Evolutionary conservation across 2,888 invertebrate species (phyloP), one percentile per base, ranked within the genome.

Genomic region (Tachina fera): DNA sequence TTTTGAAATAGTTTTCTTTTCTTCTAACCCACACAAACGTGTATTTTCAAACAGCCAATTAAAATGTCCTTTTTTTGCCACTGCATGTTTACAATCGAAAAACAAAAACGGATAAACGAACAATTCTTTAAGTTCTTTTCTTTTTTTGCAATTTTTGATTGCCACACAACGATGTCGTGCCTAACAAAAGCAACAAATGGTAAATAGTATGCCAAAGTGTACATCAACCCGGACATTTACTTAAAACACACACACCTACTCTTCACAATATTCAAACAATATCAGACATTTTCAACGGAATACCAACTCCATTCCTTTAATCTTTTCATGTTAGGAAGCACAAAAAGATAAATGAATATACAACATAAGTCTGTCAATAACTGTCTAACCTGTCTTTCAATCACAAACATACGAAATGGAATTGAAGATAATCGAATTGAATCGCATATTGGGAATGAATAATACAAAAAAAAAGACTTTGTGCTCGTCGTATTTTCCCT

Each of bases 281-380:
- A 77, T 77, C 75, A 65, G 78, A 75, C 19, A 78, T 71, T 67
- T 83, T 80, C 60, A 78, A 86, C 70, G 79, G 83, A 86, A 77
- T 61, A 45, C 61, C 22, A 83, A 63, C 39, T 68, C 58, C 39
- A 14, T 49, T 58, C 13, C 49, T 77, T 10, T 58, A n/a, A 19
- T 58, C 14, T 56, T 22, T 56, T 39, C 31, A 60, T 31, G 39
- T 58, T 31, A 31, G 31, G 10, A 39, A 72, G 22, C 14, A 51
- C 61, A 31, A 22, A 31, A 22, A 63, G 63, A 63, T 58, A 80
- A 71, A 72, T 68, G 65, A 63, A 56, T 74, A 61, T 53, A 78
- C 60, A 86, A 68, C 79, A 83, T 80, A 79, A 83, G 86, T 83
- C 86, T 86, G 86, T 86, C 86, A 86, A 83, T 86, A 86, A 86